Conservation (phyloP, 2,888 invertebrate genomes). For the Cerastis leucographa region DNA sequence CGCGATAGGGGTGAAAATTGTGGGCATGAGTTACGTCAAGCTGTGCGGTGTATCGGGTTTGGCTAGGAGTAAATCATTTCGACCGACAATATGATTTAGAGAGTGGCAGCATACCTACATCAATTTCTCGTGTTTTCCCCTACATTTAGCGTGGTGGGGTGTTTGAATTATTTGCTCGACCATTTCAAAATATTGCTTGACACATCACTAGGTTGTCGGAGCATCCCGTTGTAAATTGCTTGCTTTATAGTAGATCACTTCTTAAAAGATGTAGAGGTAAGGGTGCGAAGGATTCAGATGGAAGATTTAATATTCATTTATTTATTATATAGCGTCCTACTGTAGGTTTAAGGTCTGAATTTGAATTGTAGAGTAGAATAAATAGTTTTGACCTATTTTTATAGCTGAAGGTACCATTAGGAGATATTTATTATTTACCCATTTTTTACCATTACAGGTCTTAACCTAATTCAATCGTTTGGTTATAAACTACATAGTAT, state of each 20-base stretch:
- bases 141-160: slow-evolving; percentile 43
- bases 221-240: slow-evolving; percentile 1
- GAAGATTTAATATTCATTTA: slow-evolving; percentile 29
- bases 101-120: slow-evolving; percentile 53
- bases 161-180: slow-evolving; percentile 48
- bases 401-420: background rate
- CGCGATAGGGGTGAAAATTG: slow-evolving; percentile 50
- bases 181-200: slow-evolving; percentile 37
- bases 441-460: no score
- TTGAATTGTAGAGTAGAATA: background rate
- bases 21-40: slow-evolving; percentile 27
- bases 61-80: slow-evolving; percentile 62
- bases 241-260: background rate
- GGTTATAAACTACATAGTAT: no score
- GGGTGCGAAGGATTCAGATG: background rate
- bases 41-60: slow-evolving; percentile 45
- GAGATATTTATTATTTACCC: background rate
- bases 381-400: background rate
- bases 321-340: background rate
- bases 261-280: background rate
- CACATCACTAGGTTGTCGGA: slow-evolving; percentile 14
- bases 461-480: no score
- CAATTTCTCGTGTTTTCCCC: slow-evolving; percentile 60
- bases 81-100: slow-evolving; percentile 65
- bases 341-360: background rate